Evolutionary conservation across 2,113 vertebrate species (phyloP), one percentile per base, ranked within the genome.

Genomic region (Lota lota): DNA sequence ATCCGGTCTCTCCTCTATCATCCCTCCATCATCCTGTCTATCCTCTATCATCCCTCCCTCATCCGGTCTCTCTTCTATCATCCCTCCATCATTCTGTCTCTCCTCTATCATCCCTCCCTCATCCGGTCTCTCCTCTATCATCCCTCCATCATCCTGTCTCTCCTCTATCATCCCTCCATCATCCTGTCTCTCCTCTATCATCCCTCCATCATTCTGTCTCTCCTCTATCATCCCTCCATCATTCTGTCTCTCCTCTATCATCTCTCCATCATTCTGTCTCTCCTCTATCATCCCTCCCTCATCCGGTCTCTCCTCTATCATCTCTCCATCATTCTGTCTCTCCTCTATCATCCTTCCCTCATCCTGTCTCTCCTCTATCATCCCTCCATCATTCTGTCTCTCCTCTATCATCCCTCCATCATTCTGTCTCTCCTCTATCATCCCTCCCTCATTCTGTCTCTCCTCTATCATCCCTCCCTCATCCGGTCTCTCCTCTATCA

Each of bases 401-500:
- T 53, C 51, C 51, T 53, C 51, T 8, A 2, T 16, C 15, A 40
- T 17, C n/a, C n/a, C n/a, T n/a, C n/a, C n/a, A n/a, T n/a, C n/a
- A n/a, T n/a, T n/a, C n/a, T 83, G 76, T 33, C 4, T 33, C 28
- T 53, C 51, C 51, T 53, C 1, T 93, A 99, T 33, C 4, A 6
- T 33, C 40, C 40, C 40, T n/a, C n/a, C n/a, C n/a, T n/a, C n/a
- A n/a, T n/a, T n/a, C n/a, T 33, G 17, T 14, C 51, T 15, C 51
- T 53, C 51, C 51, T 53, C 51, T 10, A 11, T 12, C 51, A 53
- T 53, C 40, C 40, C 40, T n/a, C n/a, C n/a, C n/a, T n/a, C n/a
- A n/a, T n/a, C 17, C 51, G 3, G 12, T 53, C 51, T 15, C 17
- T 17, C 51, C 51, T 53, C 6, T 10, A 53, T 53, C 1, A 3